Percentiles rank a stretch among this genome's conserved stretches.
Conservation (phyloP, 2,888 invertebrate genomes). For the Coleophora flavipennella region DNA sequence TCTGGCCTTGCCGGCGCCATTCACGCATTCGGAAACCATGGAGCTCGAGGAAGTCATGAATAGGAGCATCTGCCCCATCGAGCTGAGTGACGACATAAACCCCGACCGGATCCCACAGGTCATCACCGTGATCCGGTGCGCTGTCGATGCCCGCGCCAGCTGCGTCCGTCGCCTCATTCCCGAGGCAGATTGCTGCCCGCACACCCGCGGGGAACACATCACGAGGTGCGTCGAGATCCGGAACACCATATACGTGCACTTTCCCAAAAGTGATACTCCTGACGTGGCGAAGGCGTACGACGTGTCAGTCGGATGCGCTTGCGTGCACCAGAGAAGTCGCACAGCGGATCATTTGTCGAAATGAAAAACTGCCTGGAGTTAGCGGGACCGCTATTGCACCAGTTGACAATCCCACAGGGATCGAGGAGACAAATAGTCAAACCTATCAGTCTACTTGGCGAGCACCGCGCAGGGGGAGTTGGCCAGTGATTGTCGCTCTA, state of each 20-base stretch:
- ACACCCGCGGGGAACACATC: background rate
- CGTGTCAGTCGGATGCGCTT: conserved; percentile 1
- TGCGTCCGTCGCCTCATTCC: background rate
- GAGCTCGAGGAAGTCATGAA: background rate
- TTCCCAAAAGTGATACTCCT: background rate
- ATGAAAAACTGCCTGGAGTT: background rate
- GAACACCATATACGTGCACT: background rate
- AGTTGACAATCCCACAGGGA: too few species aligned
- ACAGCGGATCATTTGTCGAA: background rate
- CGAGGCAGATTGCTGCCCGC: background rate
- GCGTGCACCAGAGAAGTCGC: conserved; percentile 1
- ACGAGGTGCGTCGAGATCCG: background rate
- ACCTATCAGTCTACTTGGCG: too few species aligned
- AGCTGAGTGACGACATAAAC: conserved; percentile 26
- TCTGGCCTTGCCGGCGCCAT: background rate
- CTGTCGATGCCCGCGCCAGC: conserved; percentile 16
- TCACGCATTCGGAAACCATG: background rate
- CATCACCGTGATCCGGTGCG: conserved; percentile 39
- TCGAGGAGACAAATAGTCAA: too few species aligned
- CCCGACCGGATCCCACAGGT: conserved; percentile 29
- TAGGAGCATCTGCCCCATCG: conserved; percentile 1
- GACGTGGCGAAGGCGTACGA: background rate
- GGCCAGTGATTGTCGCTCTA: too few species aligned
- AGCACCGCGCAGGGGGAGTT: too few species aligned
- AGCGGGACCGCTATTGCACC: too few species aligned